Evolutionary conservation across 2,888 invertebrate genomes (phyloP).

Genomic region (Cataglyphis livida): DNA sequence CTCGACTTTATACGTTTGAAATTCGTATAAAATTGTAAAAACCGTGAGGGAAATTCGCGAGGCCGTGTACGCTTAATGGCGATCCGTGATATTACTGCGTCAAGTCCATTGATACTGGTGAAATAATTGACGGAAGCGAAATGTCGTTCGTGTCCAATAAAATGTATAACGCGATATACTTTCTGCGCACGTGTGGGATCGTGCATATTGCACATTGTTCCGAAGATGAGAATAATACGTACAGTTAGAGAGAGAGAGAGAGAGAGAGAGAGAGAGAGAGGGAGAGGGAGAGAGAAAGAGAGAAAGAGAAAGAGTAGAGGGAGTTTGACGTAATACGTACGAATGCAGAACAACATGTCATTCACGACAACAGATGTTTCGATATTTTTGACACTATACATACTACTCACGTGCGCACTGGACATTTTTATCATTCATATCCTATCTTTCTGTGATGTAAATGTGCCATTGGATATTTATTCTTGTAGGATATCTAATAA

Average conservation of each 20-base stretch:
- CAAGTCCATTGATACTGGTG: background rate
- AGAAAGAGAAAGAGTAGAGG: background rate
- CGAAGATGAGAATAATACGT: slow-evolving; percentile 32
- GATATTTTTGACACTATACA: slow-evolving; percentile 21
- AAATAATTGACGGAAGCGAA: slow-evolving; percentile 42
- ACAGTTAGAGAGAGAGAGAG: background rate
- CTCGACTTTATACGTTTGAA: background rate
- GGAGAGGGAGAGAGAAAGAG: background rate
- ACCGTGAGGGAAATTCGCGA: slow-evolving; percentile 18
- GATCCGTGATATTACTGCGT: slow-evolving; percentile 9
- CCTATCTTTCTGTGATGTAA: background rate
- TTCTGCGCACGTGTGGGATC: background rate
- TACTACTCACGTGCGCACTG: background rate
- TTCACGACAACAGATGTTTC: slow-evolving; percentile 20
- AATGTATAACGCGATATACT: slow-evolving; percentile 13
- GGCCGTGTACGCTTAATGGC: slow-evolving; percentile 45
- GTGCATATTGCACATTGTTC: slow-evolving; percentile 13
- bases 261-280: background rate
- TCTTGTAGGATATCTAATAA: background rate
- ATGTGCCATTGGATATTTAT: background rate
- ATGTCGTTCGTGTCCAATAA: slow-evolving; percentile 13
- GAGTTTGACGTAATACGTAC: slow-evolving; percentile 29
- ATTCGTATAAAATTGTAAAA: background rate
- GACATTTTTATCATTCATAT: slow-evolving; percentile 15
- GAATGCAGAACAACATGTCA: slow-evolving; percentile 24